Conservation (phyloP, 2,113 vertebrate genomes). For the Copsychus sechellarum region DNA sequence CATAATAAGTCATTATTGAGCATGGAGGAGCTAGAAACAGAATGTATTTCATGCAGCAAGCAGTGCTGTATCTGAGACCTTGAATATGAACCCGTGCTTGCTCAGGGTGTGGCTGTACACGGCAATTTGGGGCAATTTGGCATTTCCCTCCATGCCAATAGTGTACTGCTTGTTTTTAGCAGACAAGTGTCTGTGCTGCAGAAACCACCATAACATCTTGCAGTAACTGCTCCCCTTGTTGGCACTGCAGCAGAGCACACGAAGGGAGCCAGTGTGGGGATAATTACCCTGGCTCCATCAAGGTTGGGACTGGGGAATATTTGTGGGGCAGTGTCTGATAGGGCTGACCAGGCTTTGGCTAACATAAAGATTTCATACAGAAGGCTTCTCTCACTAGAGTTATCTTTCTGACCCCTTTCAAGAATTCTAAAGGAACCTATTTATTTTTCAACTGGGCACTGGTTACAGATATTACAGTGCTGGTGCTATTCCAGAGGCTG, state of each 20-base stretch:
- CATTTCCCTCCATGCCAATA: conserved; percentile 30
- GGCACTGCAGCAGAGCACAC: neutral
- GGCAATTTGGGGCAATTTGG: conserved; percentile 25
- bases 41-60: neutral
- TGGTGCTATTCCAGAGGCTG: neutral
- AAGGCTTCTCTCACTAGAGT: neutral
- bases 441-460: neutral
- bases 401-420: conserved; percentile 26
- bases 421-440: neutral
- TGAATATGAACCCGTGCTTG: neutral
- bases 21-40: neutral
- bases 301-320: neutral
- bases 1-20: neutral
- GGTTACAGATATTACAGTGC: neutral
- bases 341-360: neutral
- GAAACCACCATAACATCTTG: conserved; percentile 11
- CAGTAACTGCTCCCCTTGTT: conserved; percentile 51
- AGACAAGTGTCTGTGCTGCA: conserved; percentile 30
- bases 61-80: neutral
- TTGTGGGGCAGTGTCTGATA: conserved; percentile 2
- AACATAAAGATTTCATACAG: conserved; percentile 40
- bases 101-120: neutral
- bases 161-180: conserved; percentile 14
- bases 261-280: neutral
- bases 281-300: conserved; percentile 48